Evolutionary conservation across 2,888 invertebrate species (phyloP).

Genomic region (Celastrina argiolus): DNA sequence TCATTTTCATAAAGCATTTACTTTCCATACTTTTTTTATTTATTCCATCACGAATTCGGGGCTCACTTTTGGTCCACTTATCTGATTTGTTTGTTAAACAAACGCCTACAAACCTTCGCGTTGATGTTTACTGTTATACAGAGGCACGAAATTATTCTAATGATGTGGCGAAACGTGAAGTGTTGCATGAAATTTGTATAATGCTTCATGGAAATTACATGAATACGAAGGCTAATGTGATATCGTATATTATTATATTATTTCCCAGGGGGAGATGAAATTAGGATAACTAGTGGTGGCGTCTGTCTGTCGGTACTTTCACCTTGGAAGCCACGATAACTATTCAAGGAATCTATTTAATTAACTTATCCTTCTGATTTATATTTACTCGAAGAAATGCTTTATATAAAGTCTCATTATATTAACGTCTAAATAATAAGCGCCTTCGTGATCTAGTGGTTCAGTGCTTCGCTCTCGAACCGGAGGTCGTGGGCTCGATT

Average conservation of each 20-base stretch:
- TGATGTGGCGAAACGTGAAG: slow-evolving; percentile 21
- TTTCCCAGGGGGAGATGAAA: slow-evolving; percentile 10
- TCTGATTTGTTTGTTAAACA: neutral
- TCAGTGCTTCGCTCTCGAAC: too few species aligned
- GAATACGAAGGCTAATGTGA: slow-evolving; percentile 20
- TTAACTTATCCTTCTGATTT: neutral
- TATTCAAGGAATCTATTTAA: neutral
- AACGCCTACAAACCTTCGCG: neutral
- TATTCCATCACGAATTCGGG: too few species aligned
- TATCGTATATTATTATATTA: slow-evolving; percentile 4
- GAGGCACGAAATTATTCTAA: slow-evolving; percentile 24
- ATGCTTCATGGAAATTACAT: slow-evolving; percentile 28
- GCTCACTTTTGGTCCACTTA: too few species aligned
- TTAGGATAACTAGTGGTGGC: slow-evolving; percentile 12
- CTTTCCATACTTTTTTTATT: too few species aligned
- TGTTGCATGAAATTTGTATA: slow-evolving; percentile 27
- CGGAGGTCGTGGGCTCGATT: too few species aligned
- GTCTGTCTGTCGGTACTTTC: neutral
- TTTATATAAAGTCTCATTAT: neutral
- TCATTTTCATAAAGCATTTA: too few species aligned
- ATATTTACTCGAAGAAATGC: neutral
- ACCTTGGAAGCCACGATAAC: neutral
- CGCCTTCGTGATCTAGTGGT: too few species aligned
- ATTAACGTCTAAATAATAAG: too few species aligned
- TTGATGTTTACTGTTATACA: neutral